Evolutionary conservation across 2,797 vertebrate species (phyloP).

Genomic region (Gallinago nigripennis): DNA sequence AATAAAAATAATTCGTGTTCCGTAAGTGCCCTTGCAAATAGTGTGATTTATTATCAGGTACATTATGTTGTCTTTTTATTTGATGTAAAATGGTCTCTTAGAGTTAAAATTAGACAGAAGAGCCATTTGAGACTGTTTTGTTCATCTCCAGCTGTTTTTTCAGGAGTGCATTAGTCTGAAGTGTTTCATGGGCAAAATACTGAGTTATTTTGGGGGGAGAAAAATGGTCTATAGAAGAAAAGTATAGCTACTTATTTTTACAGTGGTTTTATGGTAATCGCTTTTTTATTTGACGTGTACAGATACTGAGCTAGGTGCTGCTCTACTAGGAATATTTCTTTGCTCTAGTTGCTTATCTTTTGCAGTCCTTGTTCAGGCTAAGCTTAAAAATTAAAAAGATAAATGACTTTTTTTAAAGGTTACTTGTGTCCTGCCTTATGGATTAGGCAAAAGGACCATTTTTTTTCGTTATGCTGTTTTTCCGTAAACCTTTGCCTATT

Average conservation of each 20-base stretch:
- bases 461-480: neutral
- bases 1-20: constrained; percentile 25
- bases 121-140: constrained; percentile 46
- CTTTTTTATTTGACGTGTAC: constrained; percentile 15
- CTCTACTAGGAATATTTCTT: neutral
- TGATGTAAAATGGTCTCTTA: constrained; percentile 13
- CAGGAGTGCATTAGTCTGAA: constrained; percentile 51
- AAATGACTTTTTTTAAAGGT: neutral
- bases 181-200: constrained; percentile 27
- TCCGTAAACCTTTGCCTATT: neutral
- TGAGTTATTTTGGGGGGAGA: constrained; percentile 3
- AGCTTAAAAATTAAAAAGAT: neutral
- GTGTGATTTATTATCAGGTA: neutral
- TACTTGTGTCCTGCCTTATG: neutral
- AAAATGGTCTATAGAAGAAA: neutral
- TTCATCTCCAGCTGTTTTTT: constrained; percentile 26
- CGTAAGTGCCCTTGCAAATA: neutral
- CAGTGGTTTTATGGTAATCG: neutral
- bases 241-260: constrained; percentile 22
- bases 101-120: constrained; percentile 50
- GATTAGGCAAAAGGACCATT: neutral
- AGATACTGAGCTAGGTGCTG: neutral
- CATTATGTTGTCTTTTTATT: constrained; percentile 43
- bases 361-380: neutral
- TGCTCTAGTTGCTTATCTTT: neutral